Percentiles rank a stretch among this genome's conserved stretches.
Conservation (phyloP, 2,797 vertebrate genomes). For the Sciurus carolinensis region DNA sequence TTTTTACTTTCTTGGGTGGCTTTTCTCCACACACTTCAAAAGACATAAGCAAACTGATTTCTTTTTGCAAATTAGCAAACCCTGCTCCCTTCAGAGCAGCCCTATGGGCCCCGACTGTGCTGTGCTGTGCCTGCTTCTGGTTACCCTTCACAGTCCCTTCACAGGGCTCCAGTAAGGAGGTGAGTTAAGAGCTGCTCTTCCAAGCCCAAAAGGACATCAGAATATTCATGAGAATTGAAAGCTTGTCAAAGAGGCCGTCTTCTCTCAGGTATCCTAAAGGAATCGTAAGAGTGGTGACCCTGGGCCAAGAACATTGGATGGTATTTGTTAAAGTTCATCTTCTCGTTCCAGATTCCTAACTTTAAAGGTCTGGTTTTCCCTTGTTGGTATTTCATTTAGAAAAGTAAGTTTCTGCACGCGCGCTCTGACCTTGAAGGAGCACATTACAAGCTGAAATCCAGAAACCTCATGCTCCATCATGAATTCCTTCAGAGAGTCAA, state of each 20-base stretch:
- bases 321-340: constrained; percentile 74
- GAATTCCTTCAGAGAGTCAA: constrained; percentile 93
- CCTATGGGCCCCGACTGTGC: accelerated
- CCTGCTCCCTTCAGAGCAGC: too few species aligned
- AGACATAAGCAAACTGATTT: background rate
- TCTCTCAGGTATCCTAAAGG: constrained; percentile 56
- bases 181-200: background rate
- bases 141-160: background rate
- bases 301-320: background rate
- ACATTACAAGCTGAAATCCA: constrained; percentile 92
- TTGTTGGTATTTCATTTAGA: constrained; percentile 87
- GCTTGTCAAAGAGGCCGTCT: background rate
- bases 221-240: constrained; percentile 48
- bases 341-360: constrained; percentile 3
- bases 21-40: background rate
- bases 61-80: background rate
- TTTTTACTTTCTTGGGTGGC: background rate
- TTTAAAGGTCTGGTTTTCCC: constrained; percentile 74
- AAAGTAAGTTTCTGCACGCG: constrained; percentile 91
- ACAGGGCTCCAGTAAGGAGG: background rate
- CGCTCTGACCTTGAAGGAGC: constrained; percentile 92
- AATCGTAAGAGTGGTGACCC: constrained; percentile 22
- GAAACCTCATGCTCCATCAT: constrained; percentile 93
- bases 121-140: background rate
- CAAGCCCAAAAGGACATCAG: background rate